Evolutionary conservation across 1,140 invertebrate species (phyloP).

Genomic region (Bombyx mandarina): DNA sequence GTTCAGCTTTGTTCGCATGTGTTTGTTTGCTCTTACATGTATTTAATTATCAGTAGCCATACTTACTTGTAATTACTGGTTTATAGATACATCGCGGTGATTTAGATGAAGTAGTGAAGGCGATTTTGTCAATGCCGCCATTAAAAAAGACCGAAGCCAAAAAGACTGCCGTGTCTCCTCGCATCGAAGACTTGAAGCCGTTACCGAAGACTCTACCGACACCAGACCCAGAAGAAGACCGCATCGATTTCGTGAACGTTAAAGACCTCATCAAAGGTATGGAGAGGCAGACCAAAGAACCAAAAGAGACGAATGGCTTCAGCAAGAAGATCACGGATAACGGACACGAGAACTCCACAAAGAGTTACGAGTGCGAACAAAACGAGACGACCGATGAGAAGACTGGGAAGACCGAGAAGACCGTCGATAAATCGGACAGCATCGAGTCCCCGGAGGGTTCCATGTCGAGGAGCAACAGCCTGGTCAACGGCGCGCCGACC

Average conservation of each 20-base stretch:
- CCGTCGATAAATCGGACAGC: constrained; percentile 31
- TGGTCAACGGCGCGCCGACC: constrained; percentile 42
- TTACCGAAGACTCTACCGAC: constrained; percentile 24
- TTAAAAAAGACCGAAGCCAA: constrained; percentile 46
- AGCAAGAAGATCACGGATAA: constrained; percentile 57
- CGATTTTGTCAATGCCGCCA: constrained; percentile 54
- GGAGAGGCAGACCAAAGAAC: constrained; percentile 50
- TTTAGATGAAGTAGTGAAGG: constrained; percentile 53
- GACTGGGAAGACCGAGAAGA: constrained; percentile 26
- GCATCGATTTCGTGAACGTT: constrained; percentile 67
- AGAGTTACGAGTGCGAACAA: constrained; percentile 13
- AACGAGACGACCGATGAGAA: constrained; percentile 23
- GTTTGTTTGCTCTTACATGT: constrained; percentile 8
- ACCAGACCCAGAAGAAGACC: constrained; percentile 46
- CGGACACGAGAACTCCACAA: constrained; percentile 38
- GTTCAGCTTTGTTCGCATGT: constrained; percentile 16
- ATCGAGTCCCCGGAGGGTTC: constrained; percentile 40
- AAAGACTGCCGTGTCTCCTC: constrained; percentile 26
- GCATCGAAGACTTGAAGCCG: constrained; percentile 39
- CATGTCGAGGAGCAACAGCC: constrained; percentile 51
- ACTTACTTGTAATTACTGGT: neutral
- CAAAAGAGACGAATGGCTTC: constrained; percentile 48
- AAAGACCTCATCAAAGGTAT: constrained; percentile 69
- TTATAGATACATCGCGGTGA: constrained; percentile 59
- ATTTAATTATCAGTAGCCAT: constrained; percentile 4